Base-by-base conservation (phyloP, 1,140 invertebrate species). In the Geopemphigus sp. region DNA sequence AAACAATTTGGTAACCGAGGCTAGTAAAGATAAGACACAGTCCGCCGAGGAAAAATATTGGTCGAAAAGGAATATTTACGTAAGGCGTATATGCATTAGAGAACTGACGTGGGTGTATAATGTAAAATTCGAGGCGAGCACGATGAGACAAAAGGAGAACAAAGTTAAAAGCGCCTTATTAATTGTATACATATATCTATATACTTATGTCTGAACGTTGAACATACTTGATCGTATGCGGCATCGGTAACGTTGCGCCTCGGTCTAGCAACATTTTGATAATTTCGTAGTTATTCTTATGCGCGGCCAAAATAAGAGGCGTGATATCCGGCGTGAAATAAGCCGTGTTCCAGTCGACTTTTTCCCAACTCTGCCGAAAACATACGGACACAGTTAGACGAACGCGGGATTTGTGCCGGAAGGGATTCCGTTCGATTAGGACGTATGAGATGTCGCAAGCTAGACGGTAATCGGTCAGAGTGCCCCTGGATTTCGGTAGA, bases 241-340 rank as follows among this genome's bases (percentile, higher is more conserved):
- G 94, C 88, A 93, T 93, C 0, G 94, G 93, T 56, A 96, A 85
- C 0, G 92, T 93, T 0, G 94, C 93, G 24, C 94, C 94, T 50
- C 94, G 88, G 84, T 97, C 95, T 54, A 97, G 87, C 0, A 98
- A 86, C 57, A 97, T 90, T 85, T 97, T 97, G 56, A 97, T 88
- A 81, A 97, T 97, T 87, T 98, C 96, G 84, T 96, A 97, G 86
- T 97, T 97, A 84, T 98, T 96, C 82, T 91, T 89, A 84, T 97
- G 95, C 74, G 95, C 95, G 0, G 95, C 95, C 74, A 98, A 86
- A 81, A 96, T 94, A 22, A 98, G 87, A 0, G 95, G 95, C 1
- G 95, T 97, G 82, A 97, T 94, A 85, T 97, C 95, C 0, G 93
- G 91, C 0, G 94, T 93, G 86, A 97, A 98, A 83, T 90, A 90